These are phyloP conservation scores for Ooceraea biroi DNA, from an alignment of 1,140 invertebrate genomes.

Conservation along the genomic window DNA sequence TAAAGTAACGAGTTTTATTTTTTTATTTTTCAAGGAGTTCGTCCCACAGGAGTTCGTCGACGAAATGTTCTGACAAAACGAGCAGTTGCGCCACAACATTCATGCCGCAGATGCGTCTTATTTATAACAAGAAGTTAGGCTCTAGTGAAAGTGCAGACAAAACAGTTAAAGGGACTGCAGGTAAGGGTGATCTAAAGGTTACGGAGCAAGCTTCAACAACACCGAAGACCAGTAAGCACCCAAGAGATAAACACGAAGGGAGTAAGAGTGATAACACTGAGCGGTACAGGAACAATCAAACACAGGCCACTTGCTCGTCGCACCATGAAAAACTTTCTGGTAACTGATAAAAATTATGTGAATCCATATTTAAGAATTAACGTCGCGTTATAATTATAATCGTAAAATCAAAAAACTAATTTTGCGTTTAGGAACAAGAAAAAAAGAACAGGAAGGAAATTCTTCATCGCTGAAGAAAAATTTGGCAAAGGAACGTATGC, in stretches of 20 bases:
- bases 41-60: not conserved
- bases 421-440: conserved; percentile 1
- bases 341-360: conserved; percentile 13
- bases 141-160: too few species aligned
- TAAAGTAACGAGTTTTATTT: not conserved
- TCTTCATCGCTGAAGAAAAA: conserved; percentile 63
- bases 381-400: not conserved
- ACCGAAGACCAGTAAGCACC: not conserved
- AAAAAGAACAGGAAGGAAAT: not conserved
- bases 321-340: not conserved
- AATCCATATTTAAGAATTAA: not conserved
- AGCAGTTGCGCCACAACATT: not conserved
- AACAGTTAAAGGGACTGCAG: not conserved
- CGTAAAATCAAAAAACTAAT: not conserved
- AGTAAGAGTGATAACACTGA: conserved; percentile 7
- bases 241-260: conserved; percentile 12
- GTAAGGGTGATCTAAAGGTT: too few species aligned
- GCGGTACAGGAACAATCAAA: not conserved
- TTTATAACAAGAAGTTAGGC: conserved; percentile 66
- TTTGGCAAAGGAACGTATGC: conserved; percentile 73
- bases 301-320: not conserved
- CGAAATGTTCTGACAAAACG: not conserved
- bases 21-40: not conserved
- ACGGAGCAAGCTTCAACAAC: not conserved
- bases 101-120: conserved; percentile 71